Conservation (phyloP, 2,113 vertebrate species). For the Dissostichus mawsoni region DNA sequence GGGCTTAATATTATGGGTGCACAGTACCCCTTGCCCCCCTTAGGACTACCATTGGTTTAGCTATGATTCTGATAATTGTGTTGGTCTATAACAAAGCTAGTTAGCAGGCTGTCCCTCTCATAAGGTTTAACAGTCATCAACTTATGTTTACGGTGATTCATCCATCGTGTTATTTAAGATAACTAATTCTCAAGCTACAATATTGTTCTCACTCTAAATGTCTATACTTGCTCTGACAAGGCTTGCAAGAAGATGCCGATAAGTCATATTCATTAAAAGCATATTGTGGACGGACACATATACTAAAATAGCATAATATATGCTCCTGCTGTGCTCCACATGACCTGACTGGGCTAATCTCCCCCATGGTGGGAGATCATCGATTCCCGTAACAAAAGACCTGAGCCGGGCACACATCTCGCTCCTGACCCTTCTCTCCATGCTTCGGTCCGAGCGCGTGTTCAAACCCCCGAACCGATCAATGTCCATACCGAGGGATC, state of each 20-base stretch:
- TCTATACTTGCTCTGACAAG: not conserved
- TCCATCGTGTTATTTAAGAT: no score
- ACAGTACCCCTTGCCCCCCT: no score
- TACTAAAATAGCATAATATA: constrained; percentile 19
- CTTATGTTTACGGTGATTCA: no score
- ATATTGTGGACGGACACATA: constrained; percentile 5
- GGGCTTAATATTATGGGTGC: no score
- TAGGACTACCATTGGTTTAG: no score
- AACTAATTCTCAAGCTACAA: not conserved
- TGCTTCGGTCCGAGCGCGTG: constrained; percentile 27
- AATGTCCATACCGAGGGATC: constrained; percentile 70
- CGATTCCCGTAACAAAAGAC: constrained; percentile 70
- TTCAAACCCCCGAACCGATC: constrained; percentile 74
- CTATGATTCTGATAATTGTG: no score
- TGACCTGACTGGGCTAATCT: constrained; percentile 63
- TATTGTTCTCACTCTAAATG: not conserved
- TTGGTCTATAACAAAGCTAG: no score
- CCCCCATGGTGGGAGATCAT: constrained; percentile 63
- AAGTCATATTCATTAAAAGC: not conserved
- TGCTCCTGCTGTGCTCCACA: constrained; percentile 35
- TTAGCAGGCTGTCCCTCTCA: no score
- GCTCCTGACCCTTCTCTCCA: constrained; percentile 57
- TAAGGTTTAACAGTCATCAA: no score
- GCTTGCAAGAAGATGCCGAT: not conserved
- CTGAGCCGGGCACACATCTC: constrained; percentile 53